phyloP scores from a whole-genome alignment of 2,113 vertebrate genomes.

The Myotis brandtii region DNA sequence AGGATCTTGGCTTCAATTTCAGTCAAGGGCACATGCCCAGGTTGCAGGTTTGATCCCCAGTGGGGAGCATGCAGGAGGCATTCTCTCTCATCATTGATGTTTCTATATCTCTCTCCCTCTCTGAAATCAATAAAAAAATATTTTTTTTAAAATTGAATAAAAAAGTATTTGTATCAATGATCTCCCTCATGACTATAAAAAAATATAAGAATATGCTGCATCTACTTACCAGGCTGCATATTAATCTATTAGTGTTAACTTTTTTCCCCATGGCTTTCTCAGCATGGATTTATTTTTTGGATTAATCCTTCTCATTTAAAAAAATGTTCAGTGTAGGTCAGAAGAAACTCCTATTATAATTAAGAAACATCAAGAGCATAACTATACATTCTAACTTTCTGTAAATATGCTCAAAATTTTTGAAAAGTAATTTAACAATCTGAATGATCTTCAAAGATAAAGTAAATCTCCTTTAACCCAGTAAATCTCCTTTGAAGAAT shows the following conservation, averaged over 20 bases:
- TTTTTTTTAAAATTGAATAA: not conserved
- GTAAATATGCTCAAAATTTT: not conserved
- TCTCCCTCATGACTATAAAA: not conserved
- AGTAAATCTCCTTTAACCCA: too few species aligned
- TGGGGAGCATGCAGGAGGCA: too few species aligned
- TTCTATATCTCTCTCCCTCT: too few species aligned
- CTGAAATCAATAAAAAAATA: too few species aligned
- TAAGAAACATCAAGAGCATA: not conserved
- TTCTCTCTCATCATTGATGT: too few species aligned
- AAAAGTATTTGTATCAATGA: constrained; percentile 2
- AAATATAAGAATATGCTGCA: not conserved
- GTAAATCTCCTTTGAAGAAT: not conserved
- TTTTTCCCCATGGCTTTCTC: not conserved
- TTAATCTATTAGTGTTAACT: not conserved
- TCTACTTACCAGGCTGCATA: not conserved
- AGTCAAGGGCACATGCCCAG: too few species aligned
- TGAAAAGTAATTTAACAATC: constrained; percentile 18
- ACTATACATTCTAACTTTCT: not conserved
- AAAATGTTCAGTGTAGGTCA: not conserved
- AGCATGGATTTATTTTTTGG: not conserved
- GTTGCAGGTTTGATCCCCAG: too few species aligned
- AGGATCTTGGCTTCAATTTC: too few species aligned
- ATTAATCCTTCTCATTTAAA: constrained; percentile 3
- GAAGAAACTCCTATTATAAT: not conserved
- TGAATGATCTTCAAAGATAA: not conserved